Conservation (phyloP, 2,113 vertebrate species). For the Microcebus tavaratra region DNA sequence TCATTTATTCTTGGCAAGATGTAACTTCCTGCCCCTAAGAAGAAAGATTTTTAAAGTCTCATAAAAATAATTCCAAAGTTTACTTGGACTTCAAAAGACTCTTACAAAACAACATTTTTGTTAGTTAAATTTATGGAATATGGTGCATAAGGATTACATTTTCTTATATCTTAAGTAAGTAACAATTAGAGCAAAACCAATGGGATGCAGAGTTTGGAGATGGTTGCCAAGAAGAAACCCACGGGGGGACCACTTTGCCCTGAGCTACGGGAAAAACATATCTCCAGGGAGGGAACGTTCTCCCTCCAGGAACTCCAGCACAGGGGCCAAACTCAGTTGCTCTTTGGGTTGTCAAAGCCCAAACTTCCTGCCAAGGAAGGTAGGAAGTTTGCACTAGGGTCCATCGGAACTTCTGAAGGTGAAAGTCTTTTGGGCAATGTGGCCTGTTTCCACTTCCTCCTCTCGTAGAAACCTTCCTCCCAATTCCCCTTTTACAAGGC, state of each 20-base stretch:
- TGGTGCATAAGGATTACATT: slow-evolving; percentile 62
- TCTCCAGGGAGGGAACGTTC: background rate
- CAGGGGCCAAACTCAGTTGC: background rate
- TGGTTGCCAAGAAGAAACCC: slow-evolving; percentile 25
- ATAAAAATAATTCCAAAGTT: slow-evolving; percentile 76
- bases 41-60: slow-evolving; percentile 75
- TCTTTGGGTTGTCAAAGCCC: background rate
- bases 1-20: slow-evolving; percentile 79
- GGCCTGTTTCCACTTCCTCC: background rate
- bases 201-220: background rate
- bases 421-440: background rate
- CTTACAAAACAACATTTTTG: slow-evolving; percentile 69
- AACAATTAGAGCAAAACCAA: slow-evolving; percentile 50
- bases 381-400: background rate
- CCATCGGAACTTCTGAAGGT: background rate
- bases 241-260: background rate
- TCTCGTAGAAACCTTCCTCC: background rate
- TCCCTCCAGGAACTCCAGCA: background rate
- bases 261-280: background rate
- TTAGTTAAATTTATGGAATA: slow-evolving; percentile 69
- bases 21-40: slow-evolving; percentile 69
- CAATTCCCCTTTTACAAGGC: background rate
- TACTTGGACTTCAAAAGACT: slow-evolving; percentile 77
- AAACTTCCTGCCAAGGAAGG: background rate
- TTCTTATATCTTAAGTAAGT: slow-evolving; percentile 67